phyloP scores from a whole-genome alignment of 2,888 invertebrate species.

The Dione juno region DNA sequence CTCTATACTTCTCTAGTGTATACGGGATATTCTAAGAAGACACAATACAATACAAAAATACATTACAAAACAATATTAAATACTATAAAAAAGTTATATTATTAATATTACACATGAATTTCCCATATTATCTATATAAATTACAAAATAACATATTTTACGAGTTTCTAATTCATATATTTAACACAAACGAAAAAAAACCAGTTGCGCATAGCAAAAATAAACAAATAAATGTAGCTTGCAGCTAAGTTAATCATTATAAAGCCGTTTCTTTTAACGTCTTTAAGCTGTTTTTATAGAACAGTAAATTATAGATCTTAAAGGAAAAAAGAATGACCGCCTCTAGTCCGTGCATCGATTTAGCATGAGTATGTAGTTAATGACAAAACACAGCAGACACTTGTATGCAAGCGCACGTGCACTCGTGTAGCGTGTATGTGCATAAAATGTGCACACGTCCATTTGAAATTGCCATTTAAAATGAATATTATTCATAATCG shows the following conservation, averaged over 20 bases:
- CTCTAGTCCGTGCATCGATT: slow-evolving; percentile 15
- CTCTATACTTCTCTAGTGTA: no score
- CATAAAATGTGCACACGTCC: slow-evolving; percentile 19
- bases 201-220: not conserved
- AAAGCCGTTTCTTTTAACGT: slow-evolving; percentile 20
- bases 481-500: not conserved
- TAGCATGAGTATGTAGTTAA: slow-evolving; percentile 24
- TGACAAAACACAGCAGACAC: slow-evolving; percentile 18
- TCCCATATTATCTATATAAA: not conserved
- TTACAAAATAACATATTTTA: not conserved
- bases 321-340: slow-evolving; percentile 7
- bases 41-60: no score
- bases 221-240: not conserved
- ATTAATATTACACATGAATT: no score
- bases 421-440: slow-evolving; percentile 18
- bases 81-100: no score
- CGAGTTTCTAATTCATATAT: not conserved
- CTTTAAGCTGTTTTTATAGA: slow-evolving; percentile 18
- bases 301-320: slow-evolving; percentile 17
- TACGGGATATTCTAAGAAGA: no score
- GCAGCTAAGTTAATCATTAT: slow-evolving; percentile 13
- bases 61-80: no score
- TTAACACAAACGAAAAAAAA: not conserved
- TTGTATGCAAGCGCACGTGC: slow-evolving; percentile 27
- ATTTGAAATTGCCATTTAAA: slow-evolving; percentile 9